Conservation (phyloP, 2,888 invertebrate genomes). For the Drosophila setosimentum region DNA sequence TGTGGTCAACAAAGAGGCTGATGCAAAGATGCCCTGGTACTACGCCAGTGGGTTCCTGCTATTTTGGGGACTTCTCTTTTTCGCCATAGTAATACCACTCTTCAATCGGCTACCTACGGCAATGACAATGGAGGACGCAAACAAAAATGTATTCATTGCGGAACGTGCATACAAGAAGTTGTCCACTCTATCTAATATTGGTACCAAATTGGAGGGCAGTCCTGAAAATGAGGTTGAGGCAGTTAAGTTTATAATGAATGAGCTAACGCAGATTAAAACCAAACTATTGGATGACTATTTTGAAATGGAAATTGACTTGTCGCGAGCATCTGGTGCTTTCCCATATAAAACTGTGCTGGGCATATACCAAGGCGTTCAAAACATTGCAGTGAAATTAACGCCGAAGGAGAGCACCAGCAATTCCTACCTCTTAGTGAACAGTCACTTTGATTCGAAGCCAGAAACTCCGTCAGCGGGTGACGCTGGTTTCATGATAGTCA, state of each 20-base stretch:
- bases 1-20: not conserved
- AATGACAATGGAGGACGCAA: constrained; percentile 46
- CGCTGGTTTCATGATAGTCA: constrained; percentile 87
- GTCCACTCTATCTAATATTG: constrained; percentile 45
- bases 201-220: constrained; percentile 87
- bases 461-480: constrained; percentile 88
- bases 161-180: constrained; percentile 86
- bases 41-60: constrained; percentile 61
- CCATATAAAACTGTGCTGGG: constrained; percentile 55
- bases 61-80: constrained; percentile 68
- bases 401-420: constrained; percentile 27
- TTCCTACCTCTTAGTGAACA: constrained; percentile 87
- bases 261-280: constrained; percentile 66
- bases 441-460: constrained; percentile 96
- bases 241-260: constrained; percentile 85
- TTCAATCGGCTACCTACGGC: constrained; percentile 63
- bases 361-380: constrained; percentile 81
- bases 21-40: constrained; percentile 60
- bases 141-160: constrained; percentile 87
- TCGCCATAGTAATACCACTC: constrained; percentile 57
- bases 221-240: constrained; percentile 89
- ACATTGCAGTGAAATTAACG: constrained; percentile 78
- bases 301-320: constrained; percentile 78
- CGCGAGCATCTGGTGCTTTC: constrained; percentile 73
- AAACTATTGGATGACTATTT: constrained; percentile 67